Conservation (phyloP, 2,888 invertebrate species). For the Callosobruchus maculatus region DNA sequence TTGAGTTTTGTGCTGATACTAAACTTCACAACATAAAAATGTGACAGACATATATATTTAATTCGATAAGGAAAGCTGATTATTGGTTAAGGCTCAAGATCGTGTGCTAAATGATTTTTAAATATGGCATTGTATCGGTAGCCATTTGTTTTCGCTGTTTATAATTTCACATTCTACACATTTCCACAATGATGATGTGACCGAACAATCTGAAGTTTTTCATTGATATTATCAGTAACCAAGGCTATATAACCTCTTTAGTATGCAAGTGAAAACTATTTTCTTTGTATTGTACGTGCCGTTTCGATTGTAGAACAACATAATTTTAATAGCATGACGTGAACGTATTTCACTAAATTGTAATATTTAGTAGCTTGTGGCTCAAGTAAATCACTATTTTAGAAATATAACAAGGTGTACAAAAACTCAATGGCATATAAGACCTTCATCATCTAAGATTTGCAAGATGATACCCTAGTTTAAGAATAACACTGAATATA, state of each 20-base stretch:
- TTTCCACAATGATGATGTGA: background rate
- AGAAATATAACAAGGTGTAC: too few species aligned
- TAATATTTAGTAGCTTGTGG: too few species aligned
- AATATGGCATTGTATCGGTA: background rate
- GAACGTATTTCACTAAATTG: background rate
- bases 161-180: background rate
- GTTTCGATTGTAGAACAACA: background rate
- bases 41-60: too few species aligned
- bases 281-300: background rate
- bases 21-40: too few species aligned
- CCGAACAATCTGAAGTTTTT: background rate
- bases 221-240: background rate
- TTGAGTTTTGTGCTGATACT: too few species aligned
- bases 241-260: background rate
- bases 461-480: too few species aligned
- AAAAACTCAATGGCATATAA: too few species aligned
- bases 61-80: too few species aligned
- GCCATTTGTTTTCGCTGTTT: background rate
- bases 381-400: too few species aligned
- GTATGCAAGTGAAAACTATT: background rate
- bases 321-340: background rate
- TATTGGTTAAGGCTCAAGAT: background rate
- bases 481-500: too few species aligned
- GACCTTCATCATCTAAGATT: too few species aligned
- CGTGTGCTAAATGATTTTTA: background rate